Conservation (phyloP, 2,113 vertebrate species). For the Lamprotornis superbus region DNA sequence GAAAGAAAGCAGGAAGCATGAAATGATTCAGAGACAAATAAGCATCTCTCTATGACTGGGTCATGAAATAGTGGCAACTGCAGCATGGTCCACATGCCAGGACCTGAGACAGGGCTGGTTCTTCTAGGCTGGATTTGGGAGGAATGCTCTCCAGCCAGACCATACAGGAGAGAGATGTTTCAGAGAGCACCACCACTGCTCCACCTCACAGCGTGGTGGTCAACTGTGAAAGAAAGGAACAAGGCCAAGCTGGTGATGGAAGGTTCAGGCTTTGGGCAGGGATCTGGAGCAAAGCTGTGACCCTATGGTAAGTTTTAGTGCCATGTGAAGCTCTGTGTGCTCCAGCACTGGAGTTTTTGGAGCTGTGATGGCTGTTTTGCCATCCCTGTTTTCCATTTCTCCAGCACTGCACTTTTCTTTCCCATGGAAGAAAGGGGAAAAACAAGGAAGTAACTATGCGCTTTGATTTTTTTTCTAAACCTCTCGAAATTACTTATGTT, state of each 20-base stretch:
- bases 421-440: neutral
- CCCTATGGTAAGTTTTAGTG: accelerated
- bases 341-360: neutral
- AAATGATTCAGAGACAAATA: neutral
- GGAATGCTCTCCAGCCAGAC: neutral
- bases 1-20: neutral
- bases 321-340: neutral
- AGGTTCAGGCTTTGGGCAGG: neutral
- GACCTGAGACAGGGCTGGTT: neutral
- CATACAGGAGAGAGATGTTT: neutral
- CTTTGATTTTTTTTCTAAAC: neutral
- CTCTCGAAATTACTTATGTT: neutral
- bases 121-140: neutral
- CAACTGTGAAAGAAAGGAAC: neutral
- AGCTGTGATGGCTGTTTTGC: neutral
- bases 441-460: neutral
- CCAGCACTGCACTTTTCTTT: neutral
- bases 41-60: neutral
- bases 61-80: neutral
- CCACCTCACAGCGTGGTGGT: neutral
- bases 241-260: neutral
- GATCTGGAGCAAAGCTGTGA: neutral
- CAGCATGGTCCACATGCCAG: neutral
- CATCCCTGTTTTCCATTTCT: neutral
- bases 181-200: neutral